Conservation (phyloP, 2,888 invertebrate genomes). For the Myopa tessellatipennis region DNA sequence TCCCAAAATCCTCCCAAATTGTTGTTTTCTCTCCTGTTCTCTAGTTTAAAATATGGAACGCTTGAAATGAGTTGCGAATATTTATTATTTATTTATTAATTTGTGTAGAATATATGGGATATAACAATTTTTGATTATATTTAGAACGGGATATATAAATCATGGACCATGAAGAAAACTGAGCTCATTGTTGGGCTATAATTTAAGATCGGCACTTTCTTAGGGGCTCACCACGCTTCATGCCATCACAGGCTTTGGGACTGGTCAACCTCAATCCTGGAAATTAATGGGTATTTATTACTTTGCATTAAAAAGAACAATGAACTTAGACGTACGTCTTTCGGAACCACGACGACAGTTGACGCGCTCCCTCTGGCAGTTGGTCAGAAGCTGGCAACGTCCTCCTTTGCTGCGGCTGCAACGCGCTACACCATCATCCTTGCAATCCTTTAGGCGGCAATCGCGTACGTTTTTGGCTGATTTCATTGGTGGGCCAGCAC, state of each 20-base stretch:
- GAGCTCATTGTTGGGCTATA: background rate
- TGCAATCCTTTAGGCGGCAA: slow-evolving; percentile 40
- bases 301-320: background rate
- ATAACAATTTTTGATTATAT: too few species aligned
- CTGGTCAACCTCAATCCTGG: slow-evolving; percentile 12
- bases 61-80: too few species aligned
- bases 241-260: slow-evolving; percentile 39
- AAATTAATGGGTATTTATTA: background rate
- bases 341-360: slow-evolving; percentile 50
- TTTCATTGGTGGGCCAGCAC: slow-evolving; percentile 25
- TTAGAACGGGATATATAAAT: too few species aligned
- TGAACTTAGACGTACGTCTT: slow-evolving; percentile 13
- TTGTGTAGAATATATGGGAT: too few species aligned
- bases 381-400: slow-evolving; percentile 50
- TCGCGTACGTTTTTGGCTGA: slow-evolving; percentile 12
- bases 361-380: slow-evolving; percentile 51
- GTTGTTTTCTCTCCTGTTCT: too few species aligned
- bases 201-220: slow-evolving; percentile 44
- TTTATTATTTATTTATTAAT: too few species aligned
- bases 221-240: slow-evolving; percentile 42
- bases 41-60: too few species aligned
- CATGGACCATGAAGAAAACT: background rate
- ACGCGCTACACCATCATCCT: slow-evolving; percentile 36
- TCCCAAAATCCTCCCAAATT: too few species aligned
- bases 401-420: slow-evolving; percentile 52